Base-by-base conservation (phyloP, 2,797 vertebrate species). In the Phyllotis vaccarum region DNA sequence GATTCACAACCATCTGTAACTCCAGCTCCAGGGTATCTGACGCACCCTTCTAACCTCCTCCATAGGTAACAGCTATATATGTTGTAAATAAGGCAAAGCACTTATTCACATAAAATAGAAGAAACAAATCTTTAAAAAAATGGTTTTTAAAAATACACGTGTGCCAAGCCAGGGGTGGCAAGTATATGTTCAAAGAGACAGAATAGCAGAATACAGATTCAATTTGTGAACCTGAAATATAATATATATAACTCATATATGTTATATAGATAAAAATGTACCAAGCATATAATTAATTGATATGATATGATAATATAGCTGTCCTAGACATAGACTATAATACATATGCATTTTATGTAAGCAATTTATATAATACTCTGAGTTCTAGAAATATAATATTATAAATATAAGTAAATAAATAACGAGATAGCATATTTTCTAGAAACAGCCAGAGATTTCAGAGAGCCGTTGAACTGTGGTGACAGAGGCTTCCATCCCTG, bases 401-500 rank as follows among this genome's bases (percentile, higher is more conserved):
- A 86, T 86, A 72, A 72, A 56, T 72, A 31, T 86, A 86, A 68
- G 64, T 72, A 86, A 56, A 21, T 56, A 86, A 86, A 56, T 86
- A 56, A 86, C 56, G 49, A 66, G 76, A 66, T 31, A 54, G 6
- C n/a, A 24, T 12, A 40, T 31, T 24, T 70, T 19, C 62, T 90
- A 90, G 74, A 90, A 89, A 56, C 16, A 13, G 21, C 34, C 31
- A 9, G 19, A 34, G 76, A 40, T 37, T 43, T 21, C 6, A n/a
- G 68, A 46, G 16, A 89, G 34, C 60, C 43, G 2, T 2, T 3
- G 34, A 58, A 3, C 97, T 96, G 93, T 86, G 83, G 86, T 94
- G 97, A 96, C 95, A 89, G 75, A 86, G 96, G 95, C 90, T 95
- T 96, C 88, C 91, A 64, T 97, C 89, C 93, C 95, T 97, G 97